phyloP scores from a whole-genome alignment of 1,140 invertebrate species.

The Drosophila nebulosa region DNA sequence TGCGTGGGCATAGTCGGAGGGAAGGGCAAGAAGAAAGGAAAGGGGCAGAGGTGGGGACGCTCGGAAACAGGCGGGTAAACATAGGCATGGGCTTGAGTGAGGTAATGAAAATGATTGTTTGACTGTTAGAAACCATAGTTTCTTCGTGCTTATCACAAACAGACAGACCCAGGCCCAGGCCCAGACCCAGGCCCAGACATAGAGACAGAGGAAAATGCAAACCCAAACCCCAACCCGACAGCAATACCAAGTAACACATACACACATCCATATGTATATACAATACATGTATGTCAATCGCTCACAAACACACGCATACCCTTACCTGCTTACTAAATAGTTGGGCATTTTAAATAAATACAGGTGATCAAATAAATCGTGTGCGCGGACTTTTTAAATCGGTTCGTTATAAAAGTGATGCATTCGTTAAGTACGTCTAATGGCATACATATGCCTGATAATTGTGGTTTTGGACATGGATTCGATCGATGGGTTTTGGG shows the following conservation, averaged over 20 bases:
- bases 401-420: not conserved
- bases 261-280: too few species aligned
- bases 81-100: not conserved
- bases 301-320: not conserved
- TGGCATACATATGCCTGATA: slow-evolving; percentile 4
- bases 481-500: too few species aligned
- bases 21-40: not conserved
- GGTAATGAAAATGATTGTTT: slow-evolving; percentile 14
- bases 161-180: not conserved
- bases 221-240: not conserved
- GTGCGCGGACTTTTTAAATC: not conserved
- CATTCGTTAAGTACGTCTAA: not conserved
- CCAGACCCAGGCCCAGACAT: not conserved
- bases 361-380: slow-evolving; percentile 61
- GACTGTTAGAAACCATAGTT: slow-evolving; percentile 6
- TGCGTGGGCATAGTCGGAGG: slow-evolving; percentile 1
- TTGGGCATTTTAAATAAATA: slow-evolving; percentile 60
- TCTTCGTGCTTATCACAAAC: slow-evolving; percentile 33
- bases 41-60: not conserved
- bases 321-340: slow-evolving; percentile 11
- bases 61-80: slow-evolving; percentile 1
- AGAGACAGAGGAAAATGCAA: too few species aligned
- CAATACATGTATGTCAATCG: not conserved
- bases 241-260: not conserved
- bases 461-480: too few species aligned